A percentile compares a stretch with the other conserved stretches of the same genome.
These are phyloP conservation scores for Greenwoodochromis staneri DNA, from an alignment of 2,113 vertebrate genomes.

Conservation along the genomic window DNA sequence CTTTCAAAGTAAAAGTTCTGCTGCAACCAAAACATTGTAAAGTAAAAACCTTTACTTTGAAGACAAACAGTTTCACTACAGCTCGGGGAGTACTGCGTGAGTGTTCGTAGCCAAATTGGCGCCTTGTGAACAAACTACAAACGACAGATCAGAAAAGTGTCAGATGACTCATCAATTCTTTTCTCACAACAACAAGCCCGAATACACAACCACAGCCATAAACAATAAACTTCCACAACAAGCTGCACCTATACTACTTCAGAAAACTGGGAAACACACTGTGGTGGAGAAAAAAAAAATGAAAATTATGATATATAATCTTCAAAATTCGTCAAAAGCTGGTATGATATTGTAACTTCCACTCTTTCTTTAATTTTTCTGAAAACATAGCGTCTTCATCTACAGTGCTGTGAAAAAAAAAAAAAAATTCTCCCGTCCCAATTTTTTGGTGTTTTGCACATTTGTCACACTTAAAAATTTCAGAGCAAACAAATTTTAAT, in stretches of 20 bases:
- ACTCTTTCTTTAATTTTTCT: background rate
- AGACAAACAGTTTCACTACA: background rate
- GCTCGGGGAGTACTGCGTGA: background rate
- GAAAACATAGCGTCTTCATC: accelerated
- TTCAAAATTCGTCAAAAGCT: background rate
- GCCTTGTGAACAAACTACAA: background rate
- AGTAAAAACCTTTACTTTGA: background rate
- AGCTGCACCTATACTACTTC: background rate
- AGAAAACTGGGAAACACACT: background rate
- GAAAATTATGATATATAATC: background rate
- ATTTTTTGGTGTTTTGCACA: background rate
- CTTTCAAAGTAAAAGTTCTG: background rate
- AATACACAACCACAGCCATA: background rate
- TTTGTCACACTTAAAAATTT: background rate
- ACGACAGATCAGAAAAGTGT: background rate
- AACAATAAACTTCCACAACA: background rate
- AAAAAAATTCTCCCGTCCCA: background rate
- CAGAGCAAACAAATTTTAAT: background rate
- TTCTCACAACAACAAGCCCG: background rate
- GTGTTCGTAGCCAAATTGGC: background rate
- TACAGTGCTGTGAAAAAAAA: background rate
- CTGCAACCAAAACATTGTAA: background rate
- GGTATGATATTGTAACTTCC: background rate
- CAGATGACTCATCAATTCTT: background rate
- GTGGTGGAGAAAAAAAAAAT: background rate